phyloP scores from a whole-genome alignment of 2,888 invertebrate genomes.

The Galerucella nymphaeae region DNA sequence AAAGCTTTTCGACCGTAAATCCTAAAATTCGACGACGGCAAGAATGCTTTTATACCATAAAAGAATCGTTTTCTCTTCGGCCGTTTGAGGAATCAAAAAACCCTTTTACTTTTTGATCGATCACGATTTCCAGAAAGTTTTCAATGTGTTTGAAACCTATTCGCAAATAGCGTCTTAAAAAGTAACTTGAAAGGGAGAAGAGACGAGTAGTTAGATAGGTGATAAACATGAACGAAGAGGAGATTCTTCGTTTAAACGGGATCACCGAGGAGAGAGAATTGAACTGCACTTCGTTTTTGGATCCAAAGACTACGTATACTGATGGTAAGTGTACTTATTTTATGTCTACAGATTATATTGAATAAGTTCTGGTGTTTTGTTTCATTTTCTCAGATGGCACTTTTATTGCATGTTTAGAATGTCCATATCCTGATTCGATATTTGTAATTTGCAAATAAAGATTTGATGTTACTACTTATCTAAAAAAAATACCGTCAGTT shows the following conservation, averaged over 20 bases:
- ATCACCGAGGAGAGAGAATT: constrained; percentile 40
- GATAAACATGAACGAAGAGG: constrained; percentile 44
- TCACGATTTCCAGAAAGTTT: background rate
- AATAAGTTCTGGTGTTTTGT: too few species aligned
- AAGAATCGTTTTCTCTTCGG: background rate
- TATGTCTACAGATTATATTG: too few species aligned
- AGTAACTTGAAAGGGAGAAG: background rate
- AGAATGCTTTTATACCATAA: background rate
- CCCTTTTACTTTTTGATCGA: background rate
- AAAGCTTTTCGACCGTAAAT: background rate
- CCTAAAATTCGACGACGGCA: background rate
- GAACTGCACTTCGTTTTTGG: constrained; percentile 36
- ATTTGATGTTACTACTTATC: too few species aligned
- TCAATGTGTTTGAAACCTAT: constrained; percentile 9
- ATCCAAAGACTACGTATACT: constrained; percentile 11
- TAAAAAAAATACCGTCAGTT: too few species aligned
- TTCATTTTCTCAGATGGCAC: too few species aligned
- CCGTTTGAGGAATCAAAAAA: background rate
- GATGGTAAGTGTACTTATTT: constrained; percentile 32
- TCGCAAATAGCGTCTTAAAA: background rate
- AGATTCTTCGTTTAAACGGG: constrained; percentile 29
- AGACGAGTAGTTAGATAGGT: background rate
- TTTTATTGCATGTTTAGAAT: too few species aligned
- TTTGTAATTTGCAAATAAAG: too few species aligned
- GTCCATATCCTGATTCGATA: too few species aligned